Evolutionary conservation across 2,113 vertebrate species (phyloP).

Genomic region (Pterocles gutturalis): DNA sequence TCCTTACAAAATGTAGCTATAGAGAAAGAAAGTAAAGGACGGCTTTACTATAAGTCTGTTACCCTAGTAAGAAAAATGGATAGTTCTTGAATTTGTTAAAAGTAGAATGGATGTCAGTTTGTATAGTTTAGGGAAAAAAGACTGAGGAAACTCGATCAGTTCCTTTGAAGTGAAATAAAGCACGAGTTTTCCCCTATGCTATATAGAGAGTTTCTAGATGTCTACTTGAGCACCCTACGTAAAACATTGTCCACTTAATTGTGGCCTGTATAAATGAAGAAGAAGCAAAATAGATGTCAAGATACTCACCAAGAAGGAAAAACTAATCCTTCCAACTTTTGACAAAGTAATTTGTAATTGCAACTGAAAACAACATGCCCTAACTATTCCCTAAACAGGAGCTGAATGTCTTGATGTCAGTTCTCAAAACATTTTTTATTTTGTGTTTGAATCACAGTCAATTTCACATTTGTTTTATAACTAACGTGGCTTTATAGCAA

Average conservation of each 20-base stretch:
- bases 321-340: not conserved
- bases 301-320: not conserved
- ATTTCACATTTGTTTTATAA: not conserved
- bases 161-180: not conserved
- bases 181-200: not conserved
- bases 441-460: not conserved
- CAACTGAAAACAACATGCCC: not conserved
- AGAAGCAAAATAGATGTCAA: not conserved
- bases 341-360: not conserved
- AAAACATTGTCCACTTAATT: not conserved
- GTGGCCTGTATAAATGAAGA: not conserved
- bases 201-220: not conserved
- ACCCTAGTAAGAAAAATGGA: not conserved
- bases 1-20: not conserved
- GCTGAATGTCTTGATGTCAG: not conserved
- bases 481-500: not conserved
- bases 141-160: not conserved
- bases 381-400: not conserved
- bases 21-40: not conserved
- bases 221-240: rapidly evolving
- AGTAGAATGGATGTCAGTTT: not conserved
- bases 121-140: not conserved
- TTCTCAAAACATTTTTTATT: not conserved
- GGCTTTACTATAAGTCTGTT: not conserved
- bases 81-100: not conserved